Evolutionary conservation across 1,140 invertebrate species (phyloP).

Genomic region (Aethina tumida): DNA sequence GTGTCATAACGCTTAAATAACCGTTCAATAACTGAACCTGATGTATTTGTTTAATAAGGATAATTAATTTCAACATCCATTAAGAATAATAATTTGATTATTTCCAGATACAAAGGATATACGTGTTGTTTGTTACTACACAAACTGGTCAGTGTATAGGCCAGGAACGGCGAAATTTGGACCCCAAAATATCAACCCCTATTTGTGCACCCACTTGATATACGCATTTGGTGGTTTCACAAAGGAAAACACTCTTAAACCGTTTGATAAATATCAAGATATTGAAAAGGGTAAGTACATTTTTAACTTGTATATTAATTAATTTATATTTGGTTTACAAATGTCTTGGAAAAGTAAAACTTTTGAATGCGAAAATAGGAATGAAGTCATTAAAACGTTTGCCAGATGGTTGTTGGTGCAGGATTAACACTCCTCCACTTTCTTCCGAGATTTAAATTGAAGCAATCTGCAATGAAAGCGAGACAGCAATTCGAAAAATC

Average conservation of each 20-base stretch:
- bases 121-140: constrained; percentile 83
- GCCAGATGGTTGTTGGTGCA: too few relatives aligned
- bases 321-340: too few relatives aligned
- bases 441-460: too few relatives aligned
- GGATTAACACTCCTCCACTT: too few relatives aligned
- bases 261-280: constrained; percentile 92
- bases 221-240: constrained; percentile 91
- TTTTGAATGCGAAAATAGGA: too few relatives aligned
- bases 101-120: constrained; percentile 43
- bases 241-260: constrained; percentile 80
- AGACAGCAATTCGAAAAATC: too few relatives aligned
- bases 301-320: too few relatives aligned
- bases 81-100: constrained; percentile 6
- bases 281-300: constrained; percentile 77
- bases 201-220: constrained; percentile 88
- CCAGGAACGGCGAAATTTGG: constrained; percentile 82
- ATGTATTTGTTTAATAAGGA: background rate
- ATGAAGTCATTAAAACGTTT: too few relatives aligned
- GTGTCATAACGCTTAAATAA: constrained; percentile 1
- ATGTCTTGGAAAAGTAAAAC: too few relatives aligned
- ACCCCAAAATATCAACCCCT: constrained; percentile 92
- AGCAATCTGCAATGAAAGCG: too few relatives aligned
- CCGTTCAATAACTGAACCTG: background rate
- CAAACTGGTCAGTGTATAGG: constrained; percentile 88
- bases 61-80: background rate